Percentiles rank a stretch among this genome's conserved stretches.
phyloP scores from a whole-genome alignment of 2,113 vertebrate species.

The Daboia siamensis region DNA sequence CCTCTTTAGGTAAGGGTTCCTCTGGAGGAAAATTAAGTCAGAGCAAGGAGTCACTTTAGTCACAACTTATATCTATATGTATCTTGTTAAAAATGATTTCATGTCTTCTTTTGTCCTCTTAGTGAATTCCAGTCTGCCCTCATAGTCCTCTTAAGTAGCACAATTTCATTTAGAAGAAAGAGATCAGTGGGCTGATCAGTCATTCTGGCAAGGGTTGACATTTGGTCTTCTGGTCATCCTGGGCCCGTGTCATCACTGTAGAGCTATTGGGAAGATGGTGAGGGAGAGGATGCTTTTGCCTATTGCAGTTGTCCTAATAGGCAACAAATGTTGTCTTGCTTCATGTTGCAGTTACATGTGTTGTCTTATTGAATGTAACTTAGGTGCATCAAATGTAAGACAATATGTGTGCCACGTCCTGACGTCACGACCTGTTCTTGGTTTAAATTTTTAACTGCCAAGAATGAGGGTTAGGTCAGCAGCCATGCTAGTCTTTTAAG shows the following conservation, averaged over 20 bases:
- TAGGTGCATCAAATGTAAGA: not conserved
- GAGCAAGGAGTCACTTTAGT: not conserved
- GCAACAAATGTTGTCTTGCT: not conserved
- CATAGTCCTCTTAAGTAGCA: not conserved
- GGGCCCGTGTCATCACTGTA: not conserved
- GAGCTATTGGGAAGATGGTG: not conserved
- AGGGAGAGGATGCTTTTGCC: not conserved
- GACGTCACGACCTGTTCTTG: not conserved
- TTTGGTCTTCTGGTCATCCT: not conserved
- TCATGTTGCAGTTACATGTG: not conserved
- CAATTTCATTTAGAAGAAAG: too few relatives aligned
- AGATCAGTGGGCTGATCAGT: too few relatives aligned
- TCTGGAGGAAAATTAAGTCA: not conserved
- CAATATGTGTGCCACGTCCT: not conserved
- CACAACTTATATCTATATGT: not conserved
- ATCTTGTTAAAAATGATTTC: not conserved
- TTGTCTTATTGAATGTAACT: not conserved
- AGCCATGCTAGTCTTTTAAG: not conserved
- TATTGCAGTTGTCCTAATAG: not conserved
- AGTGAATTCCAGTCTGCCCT: not conserved
- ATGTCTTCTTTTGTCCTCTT: not conserved
- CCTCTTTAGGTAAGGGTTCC: not conserved
- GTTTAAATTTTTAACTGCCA: not conserved
- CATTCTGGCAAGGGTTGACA: not conserved
- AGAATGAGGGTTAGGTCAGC: not conserved